These are phyloP conservation scores for Euura saliciscinereae DNA, from an alignment of 1,140 invertebrate genomes.

Conservation along the genomic window DNA sequence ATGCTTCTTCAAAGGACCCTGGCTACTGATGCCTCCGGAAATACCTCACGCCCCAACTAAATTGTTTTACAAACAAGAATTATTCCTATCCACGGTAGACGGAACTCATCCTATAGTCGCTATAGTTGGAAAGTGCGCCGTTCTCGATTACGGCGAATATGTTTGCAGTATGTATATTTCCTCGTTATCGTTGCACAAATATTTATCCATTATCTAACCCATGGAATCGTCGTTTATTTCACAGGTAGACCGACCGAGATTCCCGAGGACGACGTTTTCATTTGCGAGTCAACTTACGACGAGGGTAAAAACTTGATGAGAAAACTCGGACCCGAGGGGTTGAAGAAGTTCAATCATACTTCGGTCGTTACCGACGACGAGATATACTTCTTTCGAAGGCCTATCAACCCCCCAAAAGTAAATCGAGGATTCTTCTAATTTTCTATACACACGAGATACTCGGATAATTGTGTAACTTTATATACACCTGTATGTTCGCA, in stretches of 20 bases:
- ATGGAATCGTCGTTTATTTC: slow-evolving; percentile 23
- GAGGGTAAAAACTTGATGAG: slow-evolving; percentile 82
- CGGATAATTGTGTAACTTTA: slow-evolving; percentile 28
- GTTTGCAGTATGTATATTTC: slow-evolving; percentile 74
- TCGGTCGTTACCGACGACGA: slow-evolving; percentile 89
- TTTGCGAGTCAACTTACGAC: slow-evolving; percentile 94
- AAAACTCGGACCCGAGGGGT: slow-evolving; percentile 73
- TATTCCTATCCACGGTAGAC: slow-evolving; percentile 90
- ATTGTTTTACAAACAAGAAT: slow-evolving; percentile 95
- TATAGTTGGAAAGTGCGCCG: slow-evolving; percentile 89
- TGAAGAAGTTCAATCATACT: slow-evolving; percentile 85
- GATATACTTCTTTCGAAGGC: slow-evolving; percentile 85
- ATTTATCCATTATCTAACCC: not conserved
- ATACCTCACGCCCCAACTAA: slow-evolving; percentile 75
- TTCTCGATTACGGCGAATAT: slow-evolving; percentile 91
- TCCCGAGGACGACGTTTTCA: slow-evolving; percentile 88
- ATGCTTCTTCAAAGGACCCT: slow-evolving; percentile 91
- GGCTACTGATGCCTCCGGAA: slow-evolving; percentile 88
- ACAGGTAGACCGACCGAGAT: slow-evolving; percentile 93
- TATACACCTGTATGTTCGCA: slow-evolving; percentile 24
- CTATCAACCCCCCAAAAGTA: slow-evolving; percentile 78
- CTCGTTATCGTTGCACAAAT: slow-evolving; percentile 14
- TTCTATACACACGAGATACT: slow-evolving; percentile 10
- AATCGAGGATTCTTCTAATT: slow-evolving; percentile 21
- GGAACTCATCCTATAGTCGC: slow-evolving; percentile 89